Conservation (phyloP, 2,888 invertebrate genomes). For the Erannis defoliaria region DNA sequence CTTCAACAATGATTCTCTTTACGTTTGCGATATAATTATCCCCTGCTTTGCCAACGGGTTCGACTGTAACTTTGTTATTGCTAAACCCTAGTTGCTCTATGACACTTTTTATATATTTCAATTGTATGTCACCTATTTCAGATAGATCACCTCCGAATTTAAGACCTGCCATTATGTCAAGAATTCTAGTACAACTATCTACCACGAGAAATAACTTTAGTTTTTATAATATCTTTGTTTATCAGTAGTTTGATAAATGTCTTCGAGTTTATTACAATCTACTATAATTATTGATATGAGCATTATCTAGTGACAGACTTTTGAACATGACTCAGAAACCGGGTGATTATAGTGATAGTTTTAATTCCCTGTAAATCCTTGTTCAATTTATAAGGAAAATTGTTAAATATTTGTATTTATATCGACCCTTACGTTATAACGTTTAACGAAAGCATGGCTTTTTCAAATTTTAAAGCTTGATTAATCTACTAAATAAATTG, state of each 20-base stretch:
- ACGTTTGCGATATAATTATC: constrained; percentile 53
- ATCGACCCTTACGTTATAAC: no score
- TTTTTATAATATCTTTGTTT: background rate
- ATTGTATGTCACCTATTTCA: constrained; percentile 39
- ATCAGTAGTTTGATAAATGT: background rate
- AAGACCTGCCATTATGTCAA: constrained; percentile 36
- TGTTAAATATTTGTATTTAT: no score
- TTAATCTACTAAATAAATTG: no score
- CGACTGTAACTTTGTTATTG: constrained; percentile 34
- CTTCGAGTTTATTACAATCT: no score
- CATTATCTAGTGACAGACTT: background rate
- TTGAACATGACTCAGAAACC: no score
- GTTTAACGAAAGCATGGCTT: no score
- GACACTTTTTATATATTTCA: constrained; percentile 34
- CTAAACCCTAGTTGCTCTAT: constrained; percentile 38
- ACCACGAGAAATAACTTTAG: no score
- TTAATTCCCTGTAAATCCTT: no score
- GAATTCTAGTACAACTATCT: background rate
- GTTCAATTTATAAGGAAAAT: no score
- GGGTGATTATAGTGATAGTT: no score
- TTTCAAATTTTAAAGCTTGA: no score
- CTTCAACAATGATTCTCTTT: constrained; percentile 47
- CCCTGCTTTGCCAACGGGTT: constrained; percentile 47
- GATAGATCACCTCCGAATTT: constrained; percentile 39
- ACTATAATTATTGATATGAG: background rate